Evolutionary conservation across 1,140 invertebrate species (phyloP), one percentile per base, ranked within the genome.

Genomic region (Lepidurus apus): DNA sequence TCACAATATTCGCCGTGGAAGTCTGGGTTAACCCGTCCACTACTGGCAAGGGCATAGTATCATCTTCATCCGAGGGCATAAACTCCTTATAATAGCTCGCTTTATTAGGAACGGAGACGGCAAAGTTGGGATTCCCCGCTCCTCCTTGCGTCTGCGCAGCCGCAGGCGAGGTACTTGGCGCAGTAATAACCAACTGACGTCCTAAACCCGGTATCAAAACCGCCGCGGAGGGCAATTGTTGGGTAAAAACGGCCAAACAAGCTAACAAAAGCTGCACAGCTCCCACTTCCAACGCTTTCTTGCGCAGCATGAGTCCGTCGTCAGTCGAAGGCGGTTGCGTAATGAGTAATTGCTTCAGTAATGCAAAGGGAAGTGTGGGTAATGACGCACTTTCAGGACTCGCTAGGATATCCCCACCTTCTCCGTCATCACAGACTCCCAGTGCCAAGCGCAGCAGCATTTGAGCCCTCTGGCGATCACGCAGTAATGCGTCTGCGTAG

Each of bases 341-440:
- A 82, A 95, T 93, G 74, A 96, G 89, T 43, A 97, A 86, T 47
- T 91, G 90, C 80, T 92, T 91, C 75, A 96, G 86, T 65, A 96
- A 92, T 84, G 93, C 90, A 86, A 97, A 97, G 13, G 95, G 94
- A 81, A 96, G 85, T 1, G 93, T 96, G n/a, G 93, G 92, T 74
- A 95, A 85, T 0, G 91, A 89, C 1, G 88, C 85, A 0, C 93
- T 93, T 44, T 95, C 87, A 11, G 91, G 88, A 3, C 92, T 91
- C 26, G 89, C 90, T 80, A 93, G 89, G 42, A 94, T 93, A 80
- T 94, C 83, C 91, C 91, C 91, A 83, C 93, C 95, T 85, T 96
- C 94, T 47, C 94, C 95, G 84, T 96, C 94, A 82, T 95, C 93
- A 0, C 93, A 93, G 0, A 96, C 94, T 1, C 95, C 95, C 9